Conservation (phyloP, 2,888 invertebrate species). For the Acrocera orbiculus region DNA sequence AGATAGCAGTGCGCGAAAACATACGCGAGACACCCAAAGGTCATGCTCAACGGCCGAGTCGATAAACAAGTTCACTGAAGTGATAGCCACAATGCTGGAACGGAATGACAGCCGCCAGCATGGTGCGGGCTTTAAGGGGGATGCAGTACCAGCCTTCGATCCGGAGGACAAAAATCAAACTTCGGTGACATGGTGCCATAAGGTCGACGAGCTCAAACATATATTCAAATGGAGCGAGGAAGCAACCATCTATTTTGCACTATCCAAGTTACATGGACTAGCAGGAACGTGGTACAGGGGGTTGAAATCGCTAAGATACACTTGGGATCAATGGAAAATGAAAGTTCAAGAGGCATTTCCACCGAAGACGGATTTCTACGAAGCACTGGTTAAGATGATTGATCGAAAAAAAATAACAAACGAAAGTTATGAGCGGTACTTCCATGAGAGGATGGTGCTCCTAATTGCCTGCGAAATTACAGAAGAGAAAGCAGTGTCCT, state of each 20-base stretch:
- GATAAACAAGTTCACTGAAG: no score
- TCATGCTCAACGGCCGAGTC: no score
- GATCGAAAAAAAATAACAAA: background rate
- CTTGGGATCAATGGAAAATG: conserved; percentile 8
- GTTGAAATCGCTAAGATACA: conserved; percentile 3
- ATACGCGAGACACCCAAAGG: no score
- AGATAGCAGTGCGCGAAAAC: no score
- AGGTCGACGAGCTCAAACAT: conserved; percentile 5
- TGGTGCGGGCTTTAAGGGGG: no score
- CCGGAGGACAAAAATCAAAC: conserved; percentile 6
- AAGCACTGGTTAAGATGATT: conserved; percentile 3
- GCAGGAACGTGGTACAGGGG: conserved; percentile 7
- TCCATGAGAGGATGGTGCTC: conserved; percentile 8
- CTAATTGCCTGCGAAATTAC: conserved; percentile 2
- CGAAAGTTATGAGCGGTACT: conserved; percentile 5
- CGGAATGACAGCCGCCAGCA: no score
- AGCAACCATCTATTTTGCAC: conserved; percentile 5
- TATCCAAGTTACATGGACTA: conserved; percentile 2
- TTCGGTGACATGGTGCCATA: conserved; percentile 4
- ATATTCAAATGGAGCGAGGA: conserved; percentile 7
- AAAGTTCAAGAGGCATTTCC: conserved; percentile 7
- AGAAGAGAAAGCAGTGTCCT: conserved; percentile 4
- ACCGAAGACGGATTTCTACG: conserved; percentile 1
- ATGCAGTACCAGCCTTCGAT: conserved; percentile 5
- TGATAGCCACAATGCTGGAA: no score